These are phyloP conservation scores for Scaptomyza hsui DNA, from an alignment of 1,140 invertebrate genomes.

Conservation along the genomic window DNA sequence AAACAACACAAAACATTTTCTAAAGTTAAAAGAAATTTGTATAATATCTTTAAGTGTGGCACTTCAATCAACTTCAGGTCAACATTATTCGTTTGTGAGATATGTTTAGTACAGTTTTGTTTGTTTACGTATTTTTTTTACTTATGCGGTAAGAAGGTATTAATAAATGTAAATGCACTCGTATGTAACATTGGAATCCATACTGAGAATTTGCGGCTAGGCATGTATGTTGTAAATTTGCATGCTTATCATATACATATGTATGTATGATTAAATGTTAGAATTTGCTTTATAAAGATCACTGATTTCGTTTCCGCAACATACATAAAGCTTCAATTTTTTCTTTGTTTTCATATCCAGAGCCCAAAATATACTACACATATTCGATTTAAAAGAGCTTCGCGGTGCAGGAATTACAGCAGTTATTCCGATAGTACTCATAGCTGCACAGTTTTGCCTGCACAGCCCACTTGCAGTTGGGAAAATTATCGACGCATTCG, in stretches of 20 bases:
- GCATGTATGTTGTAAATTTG: conserved; percentile 8
- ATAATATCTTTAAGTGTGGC: conserved; percentile 36
- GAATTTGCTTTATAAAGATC: conserved; percentile 41
- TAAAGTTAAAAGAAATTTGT: conserved; percentile 13
- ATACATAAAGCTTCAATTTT: conserved; percentile 27
- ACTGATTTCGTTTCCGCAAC: conserved; percentile 34
- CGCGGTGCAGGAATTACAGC: conserved; percentile 86
- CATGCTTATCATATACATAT: conserved; percentile 28
- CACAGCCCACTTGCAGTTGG: conserved; percentile 90
- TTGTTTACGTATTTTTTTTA: conserved; percentile 14
- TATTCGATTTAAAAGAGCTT: conserved; percentile 20
- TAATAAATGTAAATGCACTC: conserved; percentile 48
- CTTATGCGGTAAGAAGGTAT: conserved; percentile 29
- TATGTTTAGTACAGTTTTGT: conserved; percentile 31
- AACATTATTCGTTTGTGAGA: conserved; percentile 19
- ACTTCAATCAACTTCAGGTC: conserved; percentile 24
- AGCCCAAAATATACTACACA: background rate
- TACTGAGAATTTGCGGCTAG: conserved; percentile 43
- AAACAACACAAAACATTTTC: background rate
- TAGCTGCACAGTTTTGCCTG: conserved; percentile 92
- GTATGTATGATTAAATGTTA: conserved; percentile 26
- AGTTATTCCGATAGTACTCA: conserved; percentile 91
- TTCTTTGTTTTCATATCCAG: background rate
- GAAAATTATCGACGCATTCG: conserved; percentile 89
- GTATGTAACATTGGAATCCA: conserved; percentile 40